Conservation (phyloP, 1,140 invertebrate genomes). For the Solenopsis invicta region DNA sequence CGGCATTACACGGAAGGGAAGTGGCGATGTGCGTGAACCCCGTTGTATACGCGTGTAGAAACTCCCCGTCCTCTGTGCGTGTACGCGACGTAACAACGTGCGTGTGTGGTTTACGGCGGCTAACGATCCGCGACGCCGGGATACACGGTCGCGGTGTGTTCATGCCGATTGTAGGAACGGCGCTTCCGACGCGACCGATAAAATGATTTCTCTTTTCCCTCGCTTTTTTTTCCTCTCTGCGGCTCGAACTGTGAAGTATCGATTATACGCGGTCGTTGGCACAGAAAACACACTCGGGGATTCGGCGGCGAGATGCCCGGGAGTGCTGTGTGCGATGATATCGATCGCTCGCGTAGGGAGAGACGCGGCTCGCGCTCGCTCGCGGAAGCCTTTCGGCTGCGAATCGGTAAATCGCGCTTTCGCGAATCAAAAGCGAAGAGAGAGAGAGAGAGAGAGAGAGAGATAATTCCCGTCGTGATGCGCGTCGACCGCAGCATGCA, state of each 20-base stretch:
- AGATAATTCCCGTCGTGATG: no score
- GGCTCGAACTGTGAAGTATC: conserved; percentile 46
- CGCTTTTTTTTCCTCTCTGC: background rate
- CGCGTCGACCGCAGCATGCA: no score
- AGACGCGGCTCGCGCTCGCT: background rate
- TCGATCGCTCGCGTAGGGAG: conserved; percentile 45
- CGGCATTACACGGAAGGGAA: conserved; percentile 58
- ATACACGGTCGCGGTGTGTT: conserved; percentile 22
- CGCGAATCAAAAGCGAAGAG: no score
- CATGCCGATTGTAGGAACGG: conserved; percentile 51
- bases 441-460: no score
- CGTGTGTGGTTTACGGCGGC: conserved; percentile 31
- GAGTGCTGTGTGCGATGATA: conserved; percentile 44
- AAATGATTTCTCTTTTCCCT: conserved; percentile 42
- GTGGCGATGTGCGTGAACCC: conserved; percentile 35
- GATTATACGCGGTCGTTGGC: conserved; percentile 60
- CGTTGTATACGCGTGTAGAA: background rate
- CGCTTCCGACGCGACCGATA: conserved; percentile 52
- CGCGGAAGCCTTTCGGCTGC: conserved; percentile 12
- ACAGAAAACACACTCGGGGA: conserved; percentile 58
- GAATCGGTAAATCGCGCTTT: conserved; percentile 27
- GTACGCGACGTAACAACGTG: background rate
- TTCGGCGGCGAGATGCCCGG: conserved; percentile 43
- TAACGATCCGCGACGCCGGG: conserved; percentile 59
- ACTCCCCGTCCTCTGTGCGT: background rate